phyloP scores from a whole-genome alignment of 1,140 invertebrate genomes.

The Triops cancriformis region DNA sequence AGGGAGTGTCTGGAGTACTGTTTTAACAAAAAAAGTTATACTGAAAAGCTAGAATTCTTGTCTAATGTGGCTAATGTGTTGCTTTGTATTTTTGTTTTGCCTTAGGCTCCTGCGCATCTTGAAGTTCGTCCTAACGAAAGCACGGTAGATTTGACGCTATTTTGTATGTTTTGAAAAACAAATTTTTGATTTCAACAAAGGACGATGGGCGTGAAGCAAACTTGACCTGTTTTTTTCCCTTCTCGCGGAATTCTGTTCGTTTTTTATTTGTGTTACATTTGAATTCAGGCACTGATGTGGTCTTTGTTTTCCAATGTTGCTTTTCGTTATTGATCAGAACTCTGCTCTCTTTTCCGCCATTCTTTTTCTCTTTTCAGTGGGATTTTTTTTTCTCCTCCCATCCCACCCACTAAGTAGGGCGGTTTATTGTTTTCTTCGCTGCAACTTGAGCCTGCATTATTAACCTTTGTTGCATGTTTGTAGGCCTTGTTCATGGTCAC shows the following conservation, averaged over 20 bases:
- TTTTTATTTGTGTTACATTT: background rate
- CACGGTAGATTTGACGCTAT: background rate
- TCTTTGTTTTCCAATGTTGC: background rate
- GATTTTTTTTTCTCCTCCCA: background rate
- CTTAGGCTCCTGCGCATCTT: conserved; percentile 12
- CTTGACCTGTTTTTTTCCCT: background rate
- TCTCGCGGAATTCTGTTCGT: background rate
- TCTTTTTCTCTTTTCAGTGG: background rate
- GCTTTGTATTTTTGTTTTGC: background rate
- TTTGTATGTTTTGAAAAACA: background rate
- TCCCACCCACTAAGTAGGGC: no score
- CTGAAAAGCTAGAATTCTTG: background rate
- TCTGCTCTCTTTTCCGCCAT: background rate
- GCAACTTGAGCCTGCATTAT: background rate
- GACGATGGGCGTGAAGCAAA: background rate
- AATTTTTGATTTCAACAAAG: background rate
- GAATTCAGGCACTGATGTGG: background rate
- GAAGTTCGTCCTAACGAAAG: background rate
- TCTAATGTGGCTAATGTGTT: background rate
- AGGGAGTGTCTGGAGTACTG: no score
- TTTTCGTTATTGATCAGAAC: background rate
- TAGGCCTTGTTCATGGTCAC: background rate
- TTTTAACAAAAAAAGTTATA: no score
- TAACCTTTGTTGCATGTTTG: background rate
- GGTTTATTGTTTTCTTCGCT: background rate